phyloP scores from a whole-genome alignment of 2,888 invertebrate species.

The Arctia plantaginis region DNA sequence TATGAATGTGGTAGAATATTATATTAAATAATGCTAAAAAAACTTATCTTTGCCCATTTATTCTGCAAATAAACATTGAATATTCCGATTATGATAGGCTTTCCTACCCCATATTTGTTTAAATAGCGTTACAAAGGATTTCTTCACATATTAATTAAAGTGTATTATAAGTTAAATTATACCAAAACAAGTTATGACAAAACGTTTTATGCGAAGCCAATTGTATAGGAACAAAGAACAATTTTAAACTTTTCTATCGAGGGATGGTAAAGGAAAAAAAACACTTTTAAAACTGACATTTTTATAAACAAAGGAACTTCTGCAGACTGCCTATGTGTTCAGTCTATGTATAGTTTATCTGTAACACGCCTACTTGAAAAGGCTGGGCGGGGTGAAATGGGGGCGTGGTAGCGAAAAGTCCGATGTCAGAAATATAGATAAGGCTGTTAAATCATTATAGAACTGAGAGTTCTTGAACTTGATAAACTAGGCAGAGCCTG shows the following conservation, averaged over 20 bases:
- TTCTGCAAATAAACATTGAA: no score
- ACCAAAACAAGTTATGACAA: no score
- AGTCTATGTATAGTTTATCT: slow-evolving; percentile 45
- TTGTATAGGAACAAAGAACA: not conserved
- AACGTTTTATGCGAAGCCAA: not conserved
- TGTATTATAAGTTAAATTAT: not conserved
- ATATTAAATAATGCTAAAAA: no score
- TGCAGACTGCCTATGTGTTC: slow-evolving; percentile 37
- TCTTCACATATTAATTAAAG: no score
- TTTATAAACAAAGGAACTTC: slow-evolving; percentile 45
- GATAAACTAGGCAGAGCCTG: not conserved
- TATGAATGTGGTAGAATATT: no score
- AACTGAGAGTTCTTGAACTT: not conserved
- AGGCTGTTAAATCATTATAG: slow-evolving; percentile 15
- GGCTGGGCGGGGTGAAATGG: slow-evolving; percentile 59
- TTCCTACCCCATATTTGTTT: no score
- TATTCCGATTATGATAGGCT: no score
- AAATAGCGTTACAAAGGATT: no score
- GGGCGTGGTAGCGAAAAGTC: slow-evolving; percentile 60
- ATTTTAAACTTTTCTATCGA: not conserved
- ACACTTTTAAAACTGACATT: slow-evolving; percentile 45
- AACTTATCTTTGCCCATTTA: no score
- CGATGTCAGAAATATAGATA: slow-evolving; percentile 43
- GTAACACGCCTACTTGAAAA: slow-evolving; percentile 61
- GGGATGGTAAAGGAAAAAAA: slow-evolving; percentile 24